Evolutionary conservation across 1,140 invertebrate genomes (phyloP).

Genomic region (Nebria ingens): DNA sequence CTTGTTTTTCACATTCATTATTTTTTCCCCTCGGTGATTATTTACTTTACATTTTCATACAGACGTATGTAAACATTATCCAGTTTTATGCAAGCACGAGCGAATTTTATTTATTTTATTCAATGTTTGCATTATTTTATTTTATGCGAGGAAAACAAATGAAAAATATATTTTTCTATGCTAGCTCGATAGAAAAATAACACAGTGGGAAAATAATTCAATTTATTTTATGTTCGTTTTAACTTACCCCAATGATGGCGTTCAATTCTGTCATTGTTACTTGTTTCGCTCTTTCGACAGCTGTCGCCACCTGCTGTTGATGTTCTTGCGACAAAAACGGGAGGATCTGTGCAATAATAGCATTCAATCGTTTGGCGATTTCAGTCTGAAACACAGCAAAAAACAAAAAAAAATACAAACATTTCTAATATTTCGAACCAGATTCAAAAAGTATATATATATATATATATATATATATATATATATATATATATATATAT

Average conservation of each 20-base stretch:
- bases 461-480: no score
- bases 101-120: not conserved
- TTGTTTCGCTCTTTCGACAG: constrained; percentile 97
- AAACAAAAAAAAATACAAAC: constrained; percentile 11
- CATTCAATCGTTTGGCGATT: constrained; percentile 94
- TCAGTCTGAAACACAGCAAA: constrained; percentile 73
- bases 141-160: no score
- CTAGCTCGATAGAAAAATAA: not conserved
- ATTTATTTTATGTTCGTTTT: not conserved
- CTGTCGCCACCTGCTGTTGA: constrained; percentile 95
- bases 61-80: not conserved
- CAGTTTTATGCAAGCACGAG: not conserved
- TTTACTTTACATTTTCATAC: not conserved
- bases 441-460: no score
- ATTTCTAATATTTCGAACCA: not conserved
- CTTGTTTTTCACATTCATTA: not conserved
- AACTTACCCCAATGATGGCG: constrained; percentile 86
- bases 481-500: no score
- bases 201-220: not conserved
- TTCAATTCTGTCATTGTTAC: constrained; percentile 98
- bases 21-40: not conserved
- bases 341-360: constrained; percentile 92
- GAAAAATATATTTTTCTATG: not conserved
- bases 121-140: not conserved
- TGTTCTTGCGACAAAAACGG: constrained; percentile 96